Evolutionary conservation across 2,888 invertebrate genomes (phyloP).

Genomic region (Drosophila bunnanda): DNA sequence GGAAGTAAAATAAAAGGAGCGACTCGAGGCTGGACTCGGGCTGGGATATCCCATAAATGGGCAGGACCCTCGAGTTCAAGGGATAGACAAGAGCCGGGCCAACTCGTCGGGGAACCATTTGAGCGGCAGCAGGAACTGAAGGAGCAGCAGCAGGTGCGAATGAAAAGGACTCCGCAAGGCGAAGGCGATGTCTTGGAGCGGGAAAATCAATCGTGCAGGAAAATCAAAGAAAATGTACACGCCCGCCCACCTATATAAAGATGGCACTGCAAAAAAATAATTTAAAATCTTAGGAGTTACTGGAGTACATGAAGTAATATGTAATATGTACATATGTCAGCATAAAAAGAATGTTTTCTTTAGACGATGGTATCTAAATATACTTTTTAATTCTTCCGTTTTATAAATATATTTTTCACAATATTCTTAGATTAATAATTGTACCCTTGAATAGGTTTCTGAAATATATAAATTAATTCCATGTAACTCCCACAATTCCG

Average conservation of each 20-base stretch:
- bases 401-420: no score
- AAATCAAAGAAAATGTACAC: slow-evolving; percentile 63
- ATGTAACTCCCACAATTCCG: no score
- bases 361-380: no score
- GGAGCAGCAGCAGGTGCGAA: slow-evolving; percentile 44
- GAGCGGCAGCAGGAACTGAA: slow-evolving; percentile 25
- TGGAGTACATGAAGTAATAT: no score
- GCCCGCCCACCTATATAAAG: slow-evolving; percentile 14
- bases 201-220: slow-evolving; percentile 70
- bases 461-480: no score
- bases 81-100: slow-evolving; percentile 32
- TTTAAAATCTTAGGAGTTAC: not conserved
- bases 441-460: no score
- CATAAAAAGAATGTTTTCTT: no score
- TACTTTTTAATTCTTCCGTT: no score
- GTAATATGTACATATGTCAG: no score
- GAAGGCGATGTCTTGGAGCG: slow-evolving; percentile 43
- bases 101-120: slow-evolving; percentile 60
- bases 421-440: no score
- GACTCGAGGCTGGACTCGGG: slow-evolving; percentile 35
- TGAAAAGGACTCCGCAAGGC: slow-evolving; percentile 36
- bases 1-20: slow-evolving; percentile 24
- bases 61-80: slow-evolving; percentile 13
- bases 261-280: slow-evolving; percentile 7
- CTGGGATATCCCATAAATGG: slow-evolving; percentile 54